Evolutionary conservation across 2,797 vertebrate genomes (phyloP), one percentile per base, ranked within the genome.

Genomic region (Rhinella marina): DNA sequence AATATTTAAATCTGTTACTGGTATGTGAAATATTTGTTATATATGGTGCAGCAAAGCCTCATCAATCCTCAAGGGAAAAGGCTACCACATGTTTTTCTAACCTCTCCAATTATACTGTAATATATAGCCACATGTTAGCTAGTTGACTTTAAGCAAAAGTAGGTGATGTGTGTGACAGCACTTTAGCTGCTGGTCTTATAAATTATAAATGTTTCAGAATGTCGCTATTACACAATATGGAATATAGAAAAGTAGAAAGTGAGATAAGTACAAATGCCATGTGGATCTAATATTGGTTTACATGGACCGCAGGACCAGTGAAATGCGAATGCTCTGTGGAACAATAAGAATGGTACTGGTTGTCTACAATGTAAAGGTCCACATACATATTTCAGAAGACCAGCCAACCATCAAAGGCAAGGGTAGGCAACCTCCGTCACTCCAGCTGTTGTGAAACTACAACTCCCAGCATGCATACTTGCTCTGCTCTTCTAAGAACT

Each of bases 1-100:
- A 81, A 86, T 86, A 86, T 86, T 81, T 87, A 81, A 87, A 76
- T 87, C 78, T 87, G 79, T 75, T 82, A 27, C 68, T 81, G 79
- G 86, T 57, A 79, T 73, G 66, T 87, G 86, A 81, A 81, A 87
- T 87, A 73, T 61, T 85, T 85, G 83, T 85, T 85, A n/a, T 78
- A 78, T 78, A 76, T 52, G 41, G 64, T 54, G 61, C 41, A 25
- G 66, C 16, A 50, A 82, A 75, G n/a, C 23, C 25, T 48, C 32
- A 62, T 75, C 23, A 75, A 82, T 87, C 79, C 79, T 75, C 68
- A 32, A 72, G 54, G 54, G 77, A 80, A 86, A 66, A 86, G 27
- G 25, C 66, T 57, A 50, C 77, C 77, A 81, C 68, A 72, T 86
- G 78, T 73, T 77, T 81, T 81, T 81, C 77, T 73, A 72, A 86